A percentile compares a stretch with the other conserved stretches of the same genome.
Evolutionary conservation across 2,797 vertebrate genomes (phyloP).

Genomic region (Glossophaga mutica): DNA sequence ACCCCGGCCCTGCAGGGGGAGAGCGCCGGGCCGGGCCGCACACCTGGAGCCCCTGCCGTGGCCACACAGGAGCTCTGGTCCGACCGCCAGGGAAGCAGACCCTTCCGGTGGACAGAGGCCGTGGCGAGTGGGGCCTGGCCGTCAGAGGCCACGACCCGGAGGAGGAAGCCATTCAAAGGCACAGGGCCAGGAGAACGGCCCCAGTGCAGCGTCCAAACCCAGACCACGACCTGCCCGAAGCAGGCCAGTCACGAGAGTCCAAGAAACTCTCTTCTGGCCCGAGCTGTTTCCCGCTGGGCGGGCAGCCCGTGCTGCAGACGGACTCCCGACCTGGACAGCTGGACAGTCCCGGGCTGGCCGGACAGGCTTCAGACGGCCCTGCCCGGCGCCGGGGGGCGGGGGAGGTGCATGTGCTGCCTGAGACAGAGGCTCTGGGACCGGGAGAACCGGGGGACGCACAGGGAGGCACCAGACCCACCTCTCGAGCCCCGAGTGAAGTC

Average conservation of each 20-base stretch:
- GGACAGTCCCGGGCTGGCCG: not conserved
- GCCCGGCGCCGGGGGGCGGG: not conserved
- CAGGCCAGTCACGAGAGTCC: not conserved
- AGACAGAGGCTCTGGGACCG: not conserved
- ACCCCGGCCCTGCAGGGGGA: not conserved
- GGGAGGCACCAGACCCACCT: slow-evolving; percentile 79
- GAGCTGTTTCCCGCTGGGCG: not conserved
- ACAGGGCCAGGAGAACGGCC: not conserved
- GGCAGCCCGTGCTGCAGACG: not conserved
- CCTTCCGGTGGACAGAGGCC: not conserved
- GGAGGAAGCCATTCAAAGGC: not conserved
- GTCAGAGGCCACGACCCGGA: not conserved
- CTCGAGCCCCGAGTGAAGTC: slow-evolving; percentile 96
- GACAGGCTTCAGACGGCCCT: not conserved
- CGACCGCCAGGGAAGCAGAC: not conserved
- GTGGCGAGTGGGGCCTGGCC: not conserved
- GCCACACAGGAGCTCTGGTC: not conserved
- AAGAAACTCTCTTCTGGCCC: not conserved
- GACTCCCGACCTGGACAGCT: fast-evolving
- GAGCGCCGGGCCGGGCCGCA: not conserved
- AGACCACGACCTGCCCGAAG: not conserved
- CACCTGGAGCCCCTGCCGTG: fast-evolving
- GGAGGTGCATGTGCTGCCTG: not conserved
- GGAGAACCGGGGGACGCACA: not conserved
- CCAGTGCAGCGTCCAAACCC: too few species aligned